Conservation (phyloP, 1,140 invertebrate species). For the Ylistrum balloti region DNA sequence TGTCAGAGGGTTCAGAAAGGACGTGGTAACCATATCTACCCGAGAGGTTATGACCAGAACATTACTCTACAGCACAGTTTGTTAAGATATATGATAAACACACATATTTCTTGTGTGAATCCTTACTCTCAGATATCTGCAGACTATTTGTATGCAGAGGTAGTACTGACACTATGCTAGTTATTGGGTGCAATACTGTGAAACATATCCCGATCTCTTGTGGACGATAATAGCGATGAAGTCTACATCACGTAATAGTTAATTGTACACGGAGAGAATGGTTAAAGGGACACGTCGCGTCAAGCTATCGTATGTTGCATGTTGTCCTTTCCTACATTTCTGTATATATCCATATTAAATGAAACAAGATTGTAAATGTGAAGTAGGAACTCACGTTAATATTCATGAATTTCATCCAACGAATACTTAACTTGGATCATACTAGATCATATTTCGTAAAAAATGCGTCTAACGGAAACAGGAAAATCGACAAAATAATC, state of each 20-base stretch:
- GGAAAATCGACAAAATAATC: no score
- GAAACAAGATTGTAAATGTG: no score
- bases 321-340: background rate
- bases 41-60: background rate
- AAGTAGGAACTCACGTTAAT: no score
- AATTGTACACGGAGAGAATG: background rate
- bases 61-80: conserved; percentile 37
- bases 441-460: no score
- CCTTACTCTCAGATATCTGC: conserved; percentile 1
- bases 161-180: background rate
- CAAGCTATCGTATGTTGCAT: background rate
- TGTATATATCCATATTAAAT: no score
- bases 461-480: no score
- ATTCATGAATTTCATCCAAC: no score
- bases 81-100: conserved; percentile 31
- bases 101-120: background rate
- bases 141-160: background rate
- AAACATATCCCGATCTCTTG: background rate
- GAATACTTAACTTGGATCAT: no score
- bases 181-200: background rate
- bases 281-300: background rate
- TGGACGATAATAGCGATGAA: background rate
- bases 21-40: background rate
- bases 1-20: conserved; percentile 1
- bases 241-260: background rate